Conservation (phyloP, 2,888 invertebrate genomes). For the Tridacna gigas region DNA sequence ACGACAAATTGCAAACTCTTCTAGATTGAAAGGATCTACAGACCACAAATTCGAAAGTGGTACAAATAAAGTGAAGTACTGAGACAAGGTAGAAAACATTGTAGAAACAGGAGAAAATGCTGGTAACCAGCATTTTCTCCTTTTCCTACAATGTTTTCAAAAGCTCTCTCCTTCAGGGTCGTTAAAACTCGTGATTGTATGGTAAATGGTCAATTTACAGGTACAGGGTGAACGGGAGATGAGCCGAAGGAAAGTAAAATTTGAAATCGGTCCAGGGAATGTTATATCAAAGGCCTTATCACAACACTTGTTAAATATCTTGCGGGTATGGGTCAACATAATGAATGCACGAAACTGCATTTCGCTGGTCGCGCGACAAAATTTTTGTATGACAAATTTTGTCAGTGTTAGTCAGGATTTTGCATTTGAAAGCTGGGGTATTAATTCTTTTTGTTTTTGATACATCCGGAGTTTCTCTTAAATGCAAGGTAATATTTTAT, state of each 20-base stretch:
- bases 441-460: too few relatives aligned
- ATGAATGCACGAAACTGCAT: conserved; percentile 19
- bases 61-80: background rate
- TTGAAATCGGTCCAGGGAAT: conserved; percentile 3
- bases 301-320: background rate
- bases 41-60: too few relatives aligned
- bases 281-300: conserved; percentile 15
- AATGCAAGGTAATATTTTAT: too few relatives aligned
- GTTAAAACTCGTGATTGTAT: background rate
- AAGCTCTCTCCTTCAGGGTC: background rate
- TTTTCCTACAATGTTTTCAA: background rate
- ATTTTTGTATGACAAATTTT: background rate
- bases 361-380: background rate
- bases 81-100: background rate
- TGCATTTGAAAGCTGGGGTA: background rate
- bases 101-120: background rate
- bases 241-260: conserved; percentile 15
- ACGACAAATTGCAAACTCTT: too few relatives aligned
- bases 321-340: conserved; percentile 9
- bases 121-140: background rate
- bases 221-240: background rate
- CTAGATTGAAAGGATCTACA: too few relatives aligned
- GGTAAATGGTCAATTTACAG: background rate
- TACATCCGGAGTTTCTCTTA: too few relatives aligned
- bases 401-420: background rate